Evolutionary conservation across 2,888 invertebrate genomes (phyloP).

Genomic region (Aphrophora alni): DNA sequence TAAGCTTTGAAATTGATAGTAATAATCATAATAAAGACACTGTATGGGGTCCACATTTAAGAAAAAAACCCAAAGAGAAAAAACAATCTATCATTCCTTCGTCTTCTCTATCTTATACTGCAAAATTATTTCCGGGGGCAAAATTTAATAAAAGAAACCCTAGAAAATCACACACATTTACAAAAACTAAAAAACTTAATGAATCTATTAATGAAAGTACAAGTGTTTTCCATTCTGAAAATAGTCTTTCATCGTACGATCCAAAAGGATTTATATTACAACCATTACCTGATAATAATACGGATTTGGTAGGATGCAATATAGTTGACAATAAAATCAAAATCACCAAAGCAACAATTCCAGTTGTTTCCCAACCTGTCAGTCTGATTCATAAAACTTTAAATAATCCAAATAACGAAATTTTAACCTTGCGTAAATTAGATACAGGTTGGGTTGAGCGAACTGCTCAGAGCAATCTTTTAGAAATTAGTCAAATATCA

Average conservation of each 20-base stretch:
- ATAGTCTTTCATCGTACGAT: background rate
- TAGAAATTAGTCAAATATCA: constrained; percentile 9
- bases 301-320: background rate
- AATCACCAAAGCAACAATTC: constrained; percentile 50
- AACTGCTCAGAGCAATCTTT: constrained; percentile 54
- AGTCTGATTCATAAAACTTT: constrained; percentile 56
- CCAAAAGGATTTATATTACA: background rate
- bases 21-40: constrained; percentile 40
- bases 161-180: constrained; percentile 62
- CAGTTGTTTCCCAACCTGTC: constrained; percentile 50
- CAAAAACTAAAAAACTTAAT: constrained; percentile 14
- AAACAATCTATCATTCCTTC: constrained; percentile 54
- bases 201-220: constrained; percentile 3
- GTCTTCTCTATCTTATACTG: constrained; percentile 61
- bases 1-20: background rate
- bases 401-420: constrained; percentile 46
- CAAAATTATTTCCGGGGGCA: constrained; percentile 72
- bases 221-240: background rate
- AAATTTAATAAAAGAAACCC: constrained; percentile 79
- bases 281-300: background rate
- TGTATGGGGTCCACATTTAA: constrained; percentile 45
- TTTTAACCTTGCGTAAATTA: constrained; percentile 54
- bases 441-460: constrained; percentile 68
- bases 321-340: constrained; percentile 49
- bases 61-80: constrained; percentile 54